These are phyloP conservation scores for Argentina silus DNA, from an alignment of 2,797 vertebrate species.

Conservation along the genomic window DNA sequence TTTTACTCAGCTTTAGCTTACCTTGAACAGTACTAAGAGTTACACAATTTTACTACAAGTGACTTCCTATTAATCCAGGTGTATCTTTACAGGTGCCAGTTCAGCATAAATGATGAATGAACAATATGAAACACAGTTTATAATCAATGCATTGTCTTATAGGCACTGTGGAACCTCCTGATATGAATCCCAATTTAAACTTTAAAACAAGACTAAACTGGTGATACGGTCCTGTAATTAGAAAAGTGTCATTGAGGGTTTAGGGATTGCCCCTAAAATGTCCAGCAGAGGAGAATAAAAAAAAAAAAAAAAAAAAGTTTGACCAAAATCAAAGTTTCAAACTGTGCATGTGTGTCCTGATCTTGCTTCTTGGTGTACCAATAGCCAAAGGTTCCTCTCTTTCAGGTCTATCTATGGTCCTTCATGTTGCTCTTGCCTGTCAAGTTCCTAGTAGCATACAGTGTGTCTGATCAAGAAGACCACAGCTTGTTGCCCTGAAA, in stretches of 20 bases:
- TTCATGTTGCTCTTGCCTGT: conserved; percentile 18
- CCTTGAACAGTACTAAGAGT: too few species aligned
- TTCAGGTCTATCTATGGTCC: conserved; percentile 39
- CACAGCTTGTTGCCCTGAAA: conserved; percentile 6
- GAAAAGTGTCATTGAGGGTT: not conserved
- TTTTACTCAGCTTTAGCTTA: too few species aligned
- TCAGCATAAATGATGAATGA: not conserved
- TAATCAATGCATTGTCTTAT: conserved; percentile 3
- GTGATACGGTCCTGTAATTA: not conserved
- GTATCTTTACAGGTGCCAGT: not conserved
- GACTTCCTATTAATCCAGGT: not conserved
- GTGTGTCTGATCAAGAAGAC: conserved; percentile 11
- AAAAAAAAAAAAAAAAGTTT: not conserved
- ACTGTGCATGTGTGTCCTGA: conserved; percentile 8
- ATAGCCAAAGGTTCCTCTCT: conserved; percentile 21
- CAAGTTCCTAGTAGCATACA: conserved; percentile 11
- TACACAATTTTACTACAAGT: not conserved
- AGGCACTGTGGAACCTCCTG: conserved; percentile 3
- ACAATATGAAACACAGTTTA: not conserved
- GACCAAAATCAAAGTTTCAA: not conserved
- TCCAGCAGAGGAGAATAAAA: not conserved
- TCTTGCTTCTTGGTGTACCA: conserved; percentile 31
- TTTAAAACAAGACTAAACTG: conserved; percentile 2
- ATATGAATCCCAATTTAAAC: conserved; percentile 10
- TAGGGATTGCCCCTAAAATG: not conserved